These are phyloP conservation scores for Eupithecia subumbrata DNA, from an alignment of 2,888 invertebrate species.

Conservation along the genomic window DNA sequence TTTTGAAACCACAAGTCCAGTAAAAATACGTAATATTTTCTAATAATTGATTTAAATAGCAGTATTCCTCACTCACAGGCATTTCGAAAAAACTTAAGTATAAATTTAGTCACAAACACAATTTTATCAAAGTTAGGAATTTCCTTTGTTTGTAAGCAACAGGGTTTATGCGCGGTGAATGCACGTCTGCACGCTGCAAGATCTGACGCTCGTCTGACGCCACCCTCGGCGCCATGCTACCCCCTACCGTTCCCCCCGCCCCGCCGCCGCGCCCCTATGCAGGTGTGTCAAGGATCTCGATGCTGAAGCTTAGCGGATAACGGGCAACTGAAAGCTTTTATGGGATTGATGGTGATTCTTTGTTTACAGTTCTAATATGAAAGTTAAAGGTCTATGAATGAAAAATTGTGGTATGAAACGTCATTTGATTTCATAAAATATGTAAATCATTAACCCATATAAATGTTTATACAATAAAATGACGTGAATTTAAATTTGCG, in stretches of 20 bases:
- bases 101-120: constrained; percentile 1
- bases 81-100: constrained; percentile 7
- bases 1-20: not conserved
- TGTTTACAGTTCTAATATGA: not conserved
- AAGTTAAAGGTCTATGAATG: not conserved
- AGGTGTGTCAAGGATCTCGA: constrained; percentile 46
- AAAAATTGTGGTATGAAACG: not conserved
- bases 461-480: not conserved
- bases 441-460: not conserved
- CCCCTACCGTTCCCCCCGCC: constrained; percentile 16
- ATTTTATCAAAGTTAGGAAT: constrained; percentile 1
- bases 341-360: not conserved
- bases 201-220: constrained; percentile 28
- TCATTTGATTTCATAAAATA: not conserved
- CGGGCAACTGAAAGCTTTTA: constrained; percentile 2
- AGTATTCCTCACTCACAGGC: constrained; percentile 26
- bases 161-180: constrained; percentile 18
- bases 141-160: constrained; percentile 35
- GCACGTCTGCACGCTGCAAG: constrained; percentile 32
- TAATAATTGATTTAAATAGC: constrained; percentile 10
- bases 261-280: constrained; percentile 37
- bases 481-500: not conserved
- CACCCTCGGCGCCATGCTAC: constrained; percentile 20
- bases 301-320: constrained; percentile 8
- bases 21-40: not conserved